phyloP scores from a whole-genome alignment of 2,113 vertebrate genomes.

The Ochotona princeps region DNA sequence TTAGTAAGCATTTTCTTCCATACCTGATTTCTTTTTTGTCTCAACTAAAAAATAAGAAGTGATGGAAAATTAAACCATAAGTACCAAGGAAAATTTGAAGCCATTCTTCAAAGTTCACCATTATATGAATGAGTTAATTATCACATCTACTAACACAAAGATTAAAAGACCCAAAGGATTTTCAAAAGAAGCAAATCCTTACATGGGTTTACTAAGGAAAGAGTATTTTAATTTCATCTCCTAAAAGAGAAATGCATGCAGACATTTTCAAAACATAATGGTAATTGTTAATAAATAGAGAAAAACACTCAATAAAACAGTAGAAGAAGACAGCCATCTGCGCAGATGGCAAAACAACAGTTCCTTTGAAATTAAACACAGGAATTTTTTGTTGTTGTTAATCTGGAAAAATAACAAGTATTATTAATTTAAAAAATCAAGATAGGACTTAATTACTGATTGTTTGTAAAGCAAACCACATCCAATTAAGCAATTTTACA shows the following conservation, averaged over 20 bases:
- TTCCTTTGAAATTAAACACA: constrained; percentile 45
- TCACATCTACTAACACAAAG: background rate
- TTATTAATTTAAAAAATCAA: constrained; percentile 50
- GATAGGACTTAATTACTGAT: background rate
- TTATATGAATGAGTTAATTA: background rate
- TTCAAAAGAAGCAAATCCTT: background rate
- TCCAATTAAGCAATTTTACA: constrained; percentile 55
- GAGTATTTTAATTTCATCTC: constrained; percentile 34
- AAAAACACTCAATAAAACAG: constrained; percentile 23
- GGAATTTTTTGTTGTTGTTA: background rate
- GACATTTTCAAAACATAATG: constrained; percentile 30
- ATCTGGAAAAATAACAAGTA: constrained; percentile 33
- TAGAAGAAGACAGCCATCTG: background rate
- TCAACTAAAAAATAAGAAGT: constrained; percentile 18
- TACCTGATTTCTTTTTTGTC: background rate
- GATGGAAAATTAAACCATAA: background rate
- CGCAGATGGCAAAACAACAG: background rate
- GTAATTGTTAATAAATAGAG: constrained; percentile 30
- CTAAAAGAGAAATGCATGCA: constrained; percentile 43
- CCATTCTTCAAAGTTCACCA: background rate
- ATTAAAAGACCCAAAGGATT: constrained; percentile 25
- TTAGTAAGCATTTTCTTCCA: background rate
- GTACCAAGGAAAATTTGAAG: constrained; percentile 21
- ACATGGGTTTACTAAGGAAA: background rate
- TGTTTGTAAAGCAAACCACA: constrained; percentile 27